Evolutionary conservation across 2,113 vertebrate species (phyloP).

Genomic region (Mugil cephalus): DNA sequence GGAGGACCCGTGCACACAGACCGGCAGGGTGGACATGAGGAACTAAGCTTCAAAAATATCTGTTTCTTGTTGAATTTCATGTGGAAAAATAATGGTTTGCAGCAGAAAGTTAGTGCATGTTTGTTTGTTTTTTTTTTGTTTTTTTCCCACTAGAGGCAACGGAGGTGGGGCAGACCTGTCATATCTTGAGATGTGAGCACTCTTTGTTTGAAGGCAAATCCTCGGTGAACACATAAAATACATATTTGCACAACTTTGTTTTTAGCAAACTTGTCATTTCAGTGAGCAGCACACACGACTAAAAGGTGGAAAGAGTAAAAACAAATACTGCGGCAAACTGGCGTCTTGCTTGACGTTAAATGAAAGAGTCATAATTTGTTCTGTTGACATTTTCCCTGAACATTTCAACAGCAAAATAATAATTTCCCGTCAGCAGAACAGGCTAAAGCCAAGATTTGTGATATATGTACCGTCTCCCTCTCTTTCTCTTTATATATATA

Average conservation of each 20-base stretch:
- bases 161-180: constrained; percentile 60
- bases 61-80: constrained; percentile 27
- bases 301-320: constrained; percentile 8
- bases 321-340: constrained; percentile 31
- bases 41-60: background rate
- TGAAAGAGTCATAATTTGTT: constrained; percentile 47
- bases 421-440: constrained; percentile 23
- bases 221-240: constrained; percentile 72
- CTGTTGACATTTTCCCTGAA: constrained; percentile 63
- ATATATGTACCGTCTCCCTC: background rate
- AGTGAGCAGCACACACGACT: constrained; percentile 28
- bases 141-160: constrained; percentile 60
- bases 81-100: constrained; percentile 36
- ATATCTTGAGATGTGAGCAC: constrained; percentile 42
- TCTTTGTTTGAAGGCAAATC: constrained; percentile 74
- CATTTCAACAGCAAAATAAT: constrained; percentile 27
- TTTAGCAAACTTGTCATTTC: constrained; percentile 18
- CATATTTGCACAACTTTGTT: constrained; percentile 46
- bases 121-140: background rate
- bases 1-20: constrained; percentile 16
- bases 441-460: constrained; percentile 11
- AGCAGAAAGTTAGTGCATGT: constrained; percentile 45
- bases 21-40: constrained; percentile 13
- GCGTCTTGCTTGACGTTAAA: background rate
- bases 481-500: too few species aligned